Base-by-base conservation (phyloP, 2,888 invertebrate species). In the Coelinius sp. region DNA sequence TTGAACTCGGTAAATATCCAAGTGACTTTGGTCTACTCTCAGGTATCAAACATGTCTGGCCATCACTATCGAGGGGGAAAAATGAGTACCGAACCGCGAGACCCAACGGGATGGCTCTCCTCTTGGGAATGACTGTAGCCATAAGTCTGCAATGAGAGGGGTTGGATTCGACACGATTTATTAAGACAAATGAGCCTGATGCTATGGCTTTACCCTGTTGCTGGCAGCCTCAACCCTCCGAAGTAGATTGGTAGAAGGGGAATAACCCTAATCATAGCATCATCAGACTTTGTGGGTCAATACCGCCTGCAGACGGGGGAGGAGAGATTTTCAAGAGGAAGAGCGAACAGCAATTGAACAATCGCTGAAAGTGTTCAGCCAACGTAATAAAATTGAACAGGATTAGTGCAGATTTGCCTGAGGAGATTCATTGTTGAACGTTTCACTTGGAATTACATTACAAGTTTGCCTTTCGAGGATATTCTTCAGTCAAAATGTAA, bases 91-190 rank as follows among this genome's bases (percentile, higher is more conserved):
- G 52, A 64, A 64, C 25, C 52, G 17, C 49, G 25, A 38, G 63
- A 70, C 17, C 69, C 38, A 35, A 63, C 12, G 64, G 25, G 25
- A 64, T 46, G 14, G 52, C 20, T 22, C 52, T 52, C 24, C 10
- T 5, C 14, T 24, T 4, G 64, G 44, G 73, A 78, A 81, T 79
- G 79, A 80, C 82, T 78, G 71, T n/a, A n/a, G 75, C 77, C 76
- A 81, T 81, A 80, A 82, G 80, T 82, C 78, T 78, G 67, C 53
- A 64, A 56, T 41, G 63, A 38, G 52, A 68, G 75, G 49, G 70
- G 25, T 25, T 75, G 75, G 67, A 77, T 78, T 78, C 81, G 79
- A 82, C 82, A 80, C 81, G 81, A 76, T 83, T 83, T 83, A 83
- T 83, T 83, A 81, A 83, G 83, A 83, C 76, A 78, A 82, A 83